Evolutionary conservation across 2,113 vertebrate species (phyloP), one percentile per base, ranked within the genome.

Genomic region (Chamaetylas fuelleborni): DNA sequence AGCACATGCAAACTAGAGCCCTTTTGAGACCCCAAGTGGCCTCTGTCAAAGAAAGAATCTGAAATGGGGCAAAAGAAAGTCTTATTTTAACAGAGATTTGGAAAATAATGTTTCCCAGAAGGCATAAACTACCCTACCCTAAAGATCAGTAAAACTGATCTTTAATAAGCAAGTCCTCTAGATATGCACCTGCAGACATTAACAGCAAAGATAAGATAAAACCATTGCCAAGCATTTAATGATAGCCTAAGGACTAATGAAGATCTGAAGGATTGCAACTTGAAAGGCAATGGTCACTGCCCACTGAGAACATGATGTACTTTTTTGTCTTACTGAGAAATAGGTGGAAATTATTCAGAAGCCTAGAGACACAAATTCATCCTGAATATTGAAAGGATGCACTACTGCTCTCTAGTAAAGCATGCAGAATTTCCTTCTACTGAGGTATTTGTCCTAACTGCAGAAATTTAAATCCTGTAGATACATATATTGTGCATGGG

Each of bases 231-330:
- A 86, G 29, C 91, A 86, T 81, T 90, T 93, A 92, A 93, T 77
- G 50, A 86, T 84, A 93, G 86, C 81, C 88, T 71, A 91, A 96
- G 91, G 88, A 70, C 76, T 92, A 81, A 92, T 58, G 80, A 93
- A 86, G 82, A 92, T 93, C 71, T 92, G 88, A 97, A 93, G 80
- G 86, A 73, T 4, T 83, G 50, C 45, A 88, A 22, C 67, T 83
- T 90, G 64, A 96, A 94, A 95, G 36, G 65, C 81, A 88, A 51
- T 66, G 64, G 90, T 77, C 90, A 86, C 74, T 92, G 71, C 82
- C 82, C 60, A 88, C 90, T 19, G 12, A 90, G 94, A 90, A 93
- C 76, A 77, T 33, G 56, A 90, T 54, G 64, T 62, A 81, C 60
- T 54, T 92, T 86, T 58, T 77, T 82, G 79, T 80, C 66, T 61